Percentiles rank a stretch among this genome's conserved stretches.
Conservation (phyloP, 1,140 invertebrate species). For the Oncopodura yosiiana region DNA sequence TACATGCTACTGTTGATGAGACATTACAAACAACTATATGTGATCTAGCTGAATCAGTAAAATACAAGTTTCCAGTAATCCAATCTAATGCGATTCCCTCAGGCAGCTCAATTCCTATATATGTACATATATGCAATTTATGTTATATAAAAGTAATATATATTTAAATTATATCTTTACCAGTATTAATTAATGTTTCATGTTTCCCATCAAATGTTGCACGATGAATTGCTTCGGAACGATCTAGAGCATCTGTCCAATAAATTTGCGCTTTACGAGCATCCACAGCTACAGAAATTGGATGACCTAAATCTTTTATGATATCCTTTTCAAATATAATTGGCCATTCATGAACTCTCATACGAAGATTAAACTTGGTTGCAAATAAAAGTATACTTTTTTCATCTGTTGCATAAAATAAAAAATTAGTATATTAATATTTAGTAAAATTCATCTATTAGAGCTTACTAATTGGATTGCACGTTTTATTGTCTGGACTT, state of each 20-base stretch:
- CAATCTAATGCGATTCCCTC: conserved; percentile 72
- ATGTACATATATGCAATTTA: too few species aligned
- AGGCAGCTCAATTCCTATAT: conserved; percentile 58
- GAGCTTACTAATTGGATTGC: conserved; percentile 22
- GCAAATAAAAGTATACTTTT: too few species aligned
- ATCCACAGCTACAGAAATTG: conserved; percentile 57
- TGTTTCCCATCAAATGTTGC: conserved; percentile 47
- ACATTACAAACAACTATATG: conserved; percentile 63
- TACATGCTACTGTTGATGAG: conserved; percentile 52
- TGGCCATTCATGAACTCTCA: too few species aligned
- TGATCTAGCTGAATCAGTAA: conserved; percentile 59
- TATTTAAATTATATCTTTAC: too few species aligned
- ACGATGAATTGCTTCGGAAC: conserved; percentile 55
- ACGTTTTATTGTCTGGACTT: conserved; percentile 19
- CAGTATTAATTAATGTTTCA: conserved; percentile 46
- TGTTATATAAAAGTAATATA: too few species aligned
- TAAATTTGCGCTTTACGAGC: conserved; percentile 49
- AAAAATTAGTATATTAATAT: too few species aligned
- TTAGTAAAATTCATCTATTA: too few species aligned
- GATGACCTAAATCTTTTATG: conserved; percentile 39
- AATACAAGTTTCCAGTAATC: conserved; percentile 68
- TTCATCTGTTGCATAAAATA: too few species aligned
- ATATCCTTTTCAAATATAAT: too few species aligned
- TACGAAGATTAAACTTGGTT: too few species aligned
- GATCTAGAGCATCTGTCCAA: conserved; percentile 58